Percentiles rank a stretch among this genome's conserved stretches.
phyloP scores from a whole-genome alignment of 2,797 vertebrate genomes.

The Myiotriccus ornatus region DNA sequence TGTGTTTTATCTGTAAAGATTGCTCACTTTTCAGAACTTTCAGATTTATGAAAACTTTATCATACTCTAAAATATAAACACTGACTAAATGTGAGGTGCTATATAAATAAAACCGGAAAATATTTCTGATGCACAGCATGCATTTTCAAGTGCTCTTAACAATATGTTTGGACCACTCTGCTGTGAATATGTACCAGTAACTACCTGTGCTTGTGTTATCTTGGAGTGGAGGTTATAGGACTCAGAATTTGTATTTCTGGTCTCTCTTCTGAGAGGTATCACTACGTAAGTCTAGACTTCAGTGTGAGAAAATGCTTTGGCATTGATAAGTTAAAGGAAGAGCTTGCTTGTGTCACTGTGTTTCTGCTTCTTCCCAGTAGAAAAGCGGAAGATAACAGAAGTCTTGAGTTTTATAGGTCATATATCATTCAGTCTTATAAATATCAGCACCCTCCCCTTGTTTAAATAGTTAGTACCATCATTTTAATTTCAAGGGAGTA shows the following conservation, averaged over 20 bases:
- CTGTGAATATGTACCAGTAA: not conserved
- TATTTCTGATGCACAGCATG: not conserved
- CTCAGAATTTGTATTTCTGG: not conserved
- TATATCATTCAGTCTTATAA: not conserved
- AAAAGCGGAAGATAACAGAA: not conserved
- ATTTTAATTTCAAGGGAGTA: not conserved
- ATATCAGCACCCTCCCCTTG: not conserved
- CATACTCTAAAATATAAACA: not conserved
- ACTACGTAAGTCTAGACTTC: not conserved
- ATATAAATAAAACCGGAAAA: not conserved
- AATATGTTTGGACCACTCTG: not conserved
- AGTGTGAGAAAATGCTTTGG: not conserved
- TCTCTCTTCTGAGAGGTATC: not conserved
- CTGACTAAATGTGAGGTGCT: not conserved
- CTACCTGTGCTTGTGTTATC: not conserved
- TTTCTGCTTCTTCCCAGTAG: not conserved
- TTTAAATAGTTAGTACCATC: not conserved
- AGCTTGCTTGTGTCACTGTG: not conserved
- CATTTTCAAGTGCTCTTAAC: not conserved
- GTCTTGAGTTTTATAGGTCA: not conserved
- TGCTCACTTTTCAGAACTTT: not conserved
- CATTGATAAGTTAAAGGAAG: not conserved
- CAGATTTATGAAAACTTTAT: not conserved
- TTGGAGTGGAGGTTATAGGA: not conserved
- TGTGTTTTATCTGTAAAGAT: not conserved